A percentile compares a stretch with the other conserved stretches of the same genome.
phyloP scores from a whole-genome alignment of 2,113 vertebrate genomes.

The Pollachius pollachius region DNA sequence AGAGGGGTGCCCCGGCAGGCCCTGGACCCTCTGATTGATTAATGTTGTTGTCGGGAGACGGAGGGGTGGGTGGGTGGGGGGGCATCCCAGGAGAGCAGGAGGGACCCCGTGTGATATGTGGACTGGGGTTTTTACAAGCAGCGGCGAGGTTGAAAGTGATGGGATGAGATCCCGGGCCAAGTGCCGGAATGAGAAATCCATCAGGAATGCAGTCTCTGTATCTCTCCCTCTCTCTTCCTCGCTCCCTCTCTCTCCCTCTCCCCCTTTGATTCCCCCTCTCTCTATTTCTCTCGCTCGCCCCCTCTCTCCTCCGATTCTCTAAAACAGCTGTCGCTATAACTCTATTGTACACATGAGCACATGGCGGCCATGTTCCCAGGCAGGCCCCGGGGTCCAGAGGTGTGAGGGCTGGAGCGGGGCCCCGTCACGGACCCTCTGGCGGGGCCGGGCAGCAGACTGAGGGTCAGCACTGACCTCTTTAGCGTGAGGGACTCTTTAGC shows the following conservation, averaged over 20 bases:
- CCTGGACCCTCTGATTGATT: constrained; percentile 68
- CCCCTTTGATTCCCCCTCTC: too few species aligned
- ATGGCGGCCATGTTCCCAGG: constrained; percentile 53
- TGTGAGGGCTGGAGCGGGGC: constrained; percentile 37
- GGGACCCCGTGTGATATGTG: constrained; percentile 79
- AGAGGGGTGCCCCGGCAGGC: constrained; percentile 52
- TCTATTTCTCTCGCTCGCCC: background rate
- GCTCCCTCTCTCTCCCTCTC: constrained; percentile 15
- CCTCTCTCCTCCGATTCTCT: constrained; percentile 40
- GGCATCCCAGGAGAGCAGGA: constrained; percentile 75
- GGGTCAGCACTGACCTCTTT: constrained; percentile 12
- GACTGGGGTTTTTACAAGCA: constrained; percentile 80
- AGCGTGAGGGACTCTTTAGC: too few species aligned
- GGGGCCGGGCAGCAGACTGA: constrained; percentile 16
- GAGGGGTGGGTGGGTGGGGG: constrained; percentile 6
- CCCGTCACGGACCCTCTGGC: constrained; percentile 33
- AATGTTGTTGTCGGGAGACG: constrained; percentile 74
- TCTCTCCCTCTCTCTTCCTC: constrained; percentile 21
- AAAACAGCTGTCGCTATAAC: constrained; percentile 86
- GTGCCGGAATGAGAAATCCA: constrained; percentile 84
- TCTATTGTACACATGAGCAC: constrained; percentile 70
- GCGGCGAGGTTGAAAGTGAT: constrained; percentile 82
- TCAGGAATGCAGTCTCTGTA: constrained; percentile 83
- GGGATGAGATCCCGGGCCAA: constrained; percentile 84
- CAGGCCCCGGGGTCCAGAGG: constrained; percentile 36